Evolutionary conservation across 2,888 invertebrate species (phyloP), one percentile per base, ranked within the genome.

Genomic region (Rhaphigaster nebulosa): DNA sequence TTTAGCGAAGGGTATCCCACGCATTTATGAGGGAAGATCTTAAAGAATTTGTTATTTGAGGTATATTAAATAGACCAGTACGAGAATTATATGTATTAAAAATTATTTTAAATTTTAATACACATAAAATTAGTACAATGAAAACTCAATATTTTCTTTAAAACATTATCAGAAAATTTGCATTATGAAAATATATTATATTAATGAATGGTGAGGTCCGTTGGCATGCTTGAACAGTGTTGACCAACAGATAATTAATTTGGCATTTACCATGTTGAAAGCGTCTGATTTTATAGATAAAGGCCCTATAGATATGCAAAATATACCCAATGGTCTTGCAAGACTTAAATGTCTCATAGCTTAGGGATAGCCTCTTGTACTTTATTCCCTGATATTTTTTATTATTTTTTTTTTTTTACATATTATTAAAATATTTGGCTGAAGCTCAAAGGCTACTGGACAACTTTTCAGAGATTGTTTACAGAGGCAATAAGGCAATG

Each of bases 221-320:
- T 89, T 26, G 89, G 76, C 65, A 89, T 89, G 76, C 89, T 70
- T 89, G 34, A 89, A 89, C 76, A 41, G 23, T 56, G 54, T 26
- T 88, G 65, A 52, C 76, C 41, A 89, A 84, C 34, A 80, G 90
- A 34, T 56, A 80, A 34, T 41, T 50, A 60, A 87, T 89, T 80
- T 91, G 87, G 90, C 87, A 91, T 88, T 70, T 89, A 91, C 88
- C 89, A 52, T 52, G 38, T 90, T 45, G 70, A 89, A 89, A 89
- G 89, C 89, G 52, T 89, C 65, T 76, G 89, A 89, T 41, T 84
- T 56, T 89, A 89, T 52, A 89, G 76, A 89, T 70, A 70, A 92
- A 92, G 92, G 92, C 92, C 90, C 91, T 91, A 91, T 56, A 90
- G 92, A 92, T 92, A 92, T 92, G 92, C 92, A 91, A 90, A 87